Conservation (phyloP, 35 echinoderm and acorn worm genomes). For the Diadema setosum region DNA sequence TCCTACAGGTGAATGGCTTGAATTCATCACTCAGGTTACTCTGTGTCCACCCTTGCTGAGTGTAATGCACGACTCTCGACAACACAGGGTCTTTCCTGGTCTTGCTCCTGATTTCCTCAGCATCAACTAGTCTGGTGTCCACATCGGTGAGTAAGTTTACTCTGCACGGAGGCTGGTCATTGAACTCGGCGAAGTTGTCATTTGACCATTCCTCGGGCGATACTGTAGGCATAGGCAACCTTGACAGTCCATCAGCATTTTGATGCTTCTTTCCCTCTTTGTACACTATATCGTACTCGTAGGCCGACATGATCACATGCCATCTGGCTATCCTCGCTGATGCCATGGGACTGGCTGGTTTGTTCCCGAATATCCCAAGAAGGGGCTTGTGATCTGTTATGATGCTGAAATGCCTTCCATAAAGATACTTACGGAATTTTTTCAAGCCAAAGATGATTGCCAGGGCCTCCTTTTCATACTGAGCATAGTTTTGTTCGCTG, state of each 20-base stretch:
- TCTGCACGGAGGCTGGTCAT: not conserved
- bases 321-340: constrained; percentile 47
- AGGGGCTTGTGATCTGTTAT: constrained; percentile 71
- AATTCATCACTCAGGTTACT: not conserved
- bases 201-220: not conserved
- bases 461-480: constrained; percentile 54
- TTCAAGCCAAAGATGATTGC: constrained; percentile 45
- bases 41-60: constrained; percentile 17
- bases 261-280: constrained; percentile 16
- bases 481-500: constrained; percentile 63
- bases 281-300: constrained; percentile 28
- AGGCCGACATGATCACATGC: constrained; percentile 45
- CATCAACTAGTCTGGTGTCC: constrained; percentile 18
- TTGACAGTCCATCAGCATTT: constrained; percentile 29
- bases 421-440: constrained; percentile 51
- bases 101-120: not conserved
- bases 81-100: constrained; percentile 23
- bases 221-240: not conserved
- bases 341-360: constrained; percentile 37
- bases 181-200: not conserved
- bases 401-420: constrained; percentile 51
- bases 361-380: constrained; percentile 23
- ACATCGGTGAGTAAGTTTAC: constrained; percentile 24
- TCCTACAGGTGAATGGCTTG: not conserved
- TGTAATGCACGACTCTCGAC: constrained; percentile 10